Base-by-base conservation (phyloP, 1,140 invertebrate species). In the Argopecten irradians region DNA sequence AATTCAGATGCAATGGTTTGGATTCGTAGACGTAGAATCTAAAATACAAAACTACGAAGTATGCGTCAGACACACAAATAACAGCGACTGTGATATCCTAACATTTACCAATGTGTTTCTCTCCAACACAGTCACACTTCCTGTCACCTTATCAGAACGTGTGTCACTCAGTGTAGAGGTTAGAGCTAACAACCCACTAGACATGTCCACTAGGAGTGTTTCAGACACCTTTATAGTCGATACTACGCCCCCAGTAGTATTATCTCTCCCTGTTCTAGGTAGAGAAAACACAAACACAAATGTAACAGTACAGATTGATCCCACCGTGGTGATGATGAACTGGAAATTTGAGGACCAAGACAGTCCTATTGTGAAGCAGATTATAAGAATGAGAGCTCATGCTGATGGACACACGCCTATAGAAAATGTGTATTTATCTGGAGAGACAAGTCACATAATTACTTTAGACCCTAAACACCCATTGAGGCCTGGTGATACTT, bases 21-120 rank as follows among this genome's bases (percentile, higher is more conserved):
- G 92, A 82, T 93, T 93, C 87, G 83, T 89, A 5, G 93, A 93
- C 46, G 91, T 91, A 11, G 90, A 93, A n/a, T 92, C 93, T 0
- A 90, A 86, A 3, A 89, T 93, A 55, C 55, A 90, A 28, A 86
- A 93, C 55, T 93, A 89, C 55, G 89, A 90, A 39, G 89, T 89
- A n/a, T 93, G 92, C 83, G 55, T 93, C 14, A 34, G 14, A 34
- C 16, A 55, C 1, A 14, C 32, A 16, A 28, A 28, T 28, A 71
- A 28, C 55, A 71, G 55, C 22, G n/a, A 71, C 1, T 93, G 93
- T 83, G 89, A 93, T 83, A 82, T 91, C n/a, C 33, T 90, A 39
- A 19, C 82, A 13, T 82, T n/a, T 14, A 71, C 28, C 14, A 87
- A 88, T 28, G 43, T 87, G 13, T 46, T 88, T 32, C 82, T 91